Evolutionary conservation across 2,888 invertebrate genomes (phyloP).

Genomic region (Trichacis sp.): DNA sequence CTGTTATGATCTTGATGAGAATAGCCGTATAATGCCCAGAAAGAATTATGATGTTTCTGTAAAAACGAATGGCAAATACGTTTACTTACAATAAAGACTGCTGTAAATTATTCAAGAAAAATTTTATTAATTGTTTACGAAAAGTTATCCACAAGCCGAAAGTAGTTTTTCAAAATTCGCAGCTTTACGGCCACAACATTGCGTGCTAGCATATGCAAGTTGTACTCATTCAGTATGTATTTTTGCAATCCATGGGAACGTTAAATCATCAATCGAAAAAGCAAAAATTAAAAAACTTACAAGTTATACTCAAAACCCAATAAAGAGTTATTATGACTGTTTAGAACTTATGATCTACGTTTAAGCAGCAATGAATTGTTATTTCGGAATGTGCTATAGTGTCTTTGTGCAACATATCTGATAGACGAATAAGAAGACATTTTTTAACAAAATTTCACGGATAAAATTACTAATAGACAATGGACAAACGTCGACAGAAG

Average conservation of each 20-base stretch:
- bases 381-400: too few species aligned
- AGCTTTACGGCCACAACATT: conserved; percentile 21
- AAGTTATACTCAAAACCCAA: background rate
- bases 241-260: conserved; percentile 4
- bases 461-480: too few species aligned
- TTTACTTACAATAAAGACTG: conserved; percentile 16
- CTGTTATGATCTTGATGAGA: conserved; percentile 4
- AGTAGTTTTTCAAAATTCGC: conserved; percentile 31
- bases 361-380: too few species aligned
- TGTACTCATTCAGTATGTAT: conserved; percentile 32
- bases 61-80: background rate
- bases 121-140: conserved; percentile 12
- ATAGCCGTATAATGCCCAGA: conserved; percentile 14
- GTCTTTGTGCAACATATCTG: conserved; percentile 20
- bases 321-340: conserved; percentile 9
- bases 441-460: too few species aligned
- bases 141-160: conserved; percentile 7
- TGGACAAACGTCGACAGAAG: too few species aligned
- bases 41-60: conserved; percentile 21
- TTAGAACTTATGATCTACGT: conserved; percentile 17
- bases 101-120: conserved; percentile 9
- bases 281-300: too few species aligned
- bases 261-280: background rate
- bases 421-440: too few species aligned
- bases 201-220: conserved; percentile 20